Evolutionary conservation across 2,888 invertebrate genomes (phyloP), one percentile per base, ranked within the genome.

Genomic region (Pristionchus entomophagus): DNA sequence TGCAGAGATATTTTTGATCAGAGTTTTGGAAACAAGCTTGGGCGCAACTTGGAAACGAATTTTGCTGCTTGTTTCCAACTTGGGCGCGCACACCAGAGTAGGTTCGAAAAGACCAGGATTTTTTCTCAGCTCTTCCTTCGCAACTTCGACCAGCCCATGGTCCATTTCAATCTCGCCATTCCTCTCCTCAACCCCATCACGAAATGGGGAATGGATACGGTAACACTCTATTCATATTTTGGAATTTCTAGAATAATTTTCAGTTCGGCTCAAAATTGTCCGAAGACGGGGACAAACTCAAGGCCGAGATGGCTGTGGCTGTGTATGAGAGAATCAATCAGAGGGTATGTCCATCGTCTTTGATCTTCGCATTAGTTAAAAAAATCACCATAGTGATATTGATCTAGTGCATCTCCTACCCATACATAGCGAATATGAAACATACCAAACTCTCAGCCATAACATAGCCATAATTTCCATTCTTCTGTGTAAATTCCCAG

Each of bases 61-160:
- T n/a, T n/a, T n/a, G n/a, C n/a, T n/a, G n/a, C n/a, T n/a, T n/a
- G n/a, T n/a, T n/a, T n/a, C n/a, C n/a, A n/a, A n/a, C n/a, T n/a
- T n/a, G n/a, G n/a, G n/a, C n/a, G n/a, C n/a, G n/a, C n/a, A n/a
- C n/a, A n/a, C n/a, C n/a, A n/a, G n/a, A n/a, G n/a, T n/a, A n/a
- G n/a, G n/a, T n/a, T n/a, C n/a, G 45, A 45, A 45, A 45, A 10
- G 45, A 45, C 8, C 45, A 45, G n/a, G n/a, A n/a, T 10, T 14
- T 45, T 14, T 17, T 80, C 49, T 0, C 83, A 84, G 83, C 32
- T 62, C 0, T 84, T 84, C 49, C 83, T 84, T 8, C 83, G 65
- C 32, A 29, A 84, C 22, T 65, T 84, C 65, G 45, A 45, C 83
- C 32, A 14, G 1, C 83, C 83, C 8, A 26, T 84, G 19, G 35